phyloP scores from a whole-genome alignment of 2,113 vertebrate species.

The Ranitomeya imitator region DNA sequence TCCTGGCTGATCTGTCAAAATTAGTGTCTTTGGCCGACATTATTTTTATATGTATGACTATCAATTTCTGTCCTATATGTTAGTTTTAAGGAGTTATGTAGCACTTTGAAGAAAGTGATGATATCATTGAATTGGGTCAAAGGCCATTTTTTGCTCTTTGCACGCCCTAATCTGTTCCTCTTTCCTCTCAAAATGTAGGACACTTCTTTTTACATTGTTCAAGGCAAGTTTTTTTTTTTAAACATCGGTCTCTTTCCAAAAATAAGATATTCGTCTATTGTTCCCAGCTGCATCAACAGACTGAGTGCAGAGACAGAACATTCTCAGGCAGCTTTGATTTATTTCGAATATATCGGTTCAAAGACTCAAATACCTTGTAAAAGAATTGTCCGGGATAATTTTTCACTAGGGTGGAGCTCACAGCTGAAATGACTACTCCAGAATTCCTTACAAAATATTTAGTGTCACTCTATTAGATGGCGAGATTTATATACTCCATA shows the following conservation, averaged over 20 bases:
- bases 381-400: conserved; percentile 41
- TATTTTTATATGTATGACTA: too few species aligned
- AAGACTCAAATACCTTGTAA: conserved; percentile 47
- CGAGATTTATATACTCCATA: background rate
- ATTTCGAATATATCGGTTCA: conserved; percentile 51
- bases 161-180: conserved; percentile 50
- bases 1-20: too few species aligned
- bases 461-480: background rate
- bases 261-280: conserved; percentile 58
- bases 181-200: conserved; percentile 42
- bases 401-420: conserved; percentile 48
- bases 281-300: conserved; percentile 58
- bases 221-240: conserved; percentile 39
- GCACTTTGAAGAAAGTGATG: conserved; percentile 10
- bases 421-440: background rate
- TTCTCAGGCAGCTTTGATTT: conserved; percentile 54
- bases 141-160: conserved; percentile 25
- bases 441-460: background rate
- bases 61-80: background rate
- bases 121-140: conserved; percentile 33
- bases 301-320: conserved; percentile 17
- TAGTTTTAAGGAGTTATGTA: background rate
- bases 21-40: too few species aligned
- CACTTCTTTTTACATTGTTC: conserved; percentile 35
- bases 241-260: conserved; percentile 56